Evolutionary conservation across 2,888 invertebrate species (phyloP), one percentile per base, ranked within the genome.

Genomic region (Thyatira batis): DNA sequence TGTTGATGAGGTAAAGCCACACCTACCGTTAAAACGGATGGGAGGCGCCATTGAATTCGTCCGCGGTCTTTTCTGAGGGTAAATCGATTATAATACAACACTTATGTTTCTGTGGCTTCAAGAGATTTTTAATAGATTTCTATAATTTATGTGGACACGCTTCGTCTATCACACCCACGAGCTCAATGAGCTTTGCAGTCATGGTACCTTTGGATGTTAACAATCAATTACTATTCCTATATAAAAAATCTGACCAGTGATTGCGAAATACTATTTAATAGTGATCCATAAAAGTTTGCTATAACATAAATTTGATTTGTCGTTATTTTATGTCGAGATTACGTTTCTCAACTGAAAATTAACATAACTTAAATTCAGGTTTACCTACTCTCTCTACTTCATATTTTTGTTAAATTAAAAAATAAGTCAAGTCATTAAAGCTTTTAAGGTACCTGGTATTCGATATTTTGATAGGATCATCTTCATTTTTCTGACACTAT

Each of bases 81-180:
- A 68, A 84, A 82, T 84, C 76, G 74, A 84, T 87, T 84, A 70
- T 57, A 58, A 58, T 62, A 78, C 77, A 78, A 76, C 75, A 64
- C 69, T 64, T 63, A 67, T 77, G 73, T 80, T 80, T 78, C 76
- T 73, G 69, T 63, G 66, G 71, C 75, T 71, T 82, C 76, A 76
- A 87, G 84, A 79, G 80, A 77, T 79, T 83, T 84, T 77, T 77
- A 84, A 86, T 84, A 80, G 84, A 76, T 75, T 79, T 65, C 61
- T 64, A 69, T 71, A 62, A 85, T 85, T 84, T 83, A 79, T 82
- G 76, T 69, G 76, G 87, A 82, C 80, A 85, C 78, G 85, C 76
- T 80, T 73, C 69, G 83, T 87, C 74, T 76, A 85, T 87, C 88
- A 79, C 87, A 84, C 87, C 89, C 79, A 80, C 74, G 60, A 64